These are phyloP conservation scores for Adela reaumurella DNA, from an alignment of 2,888 invertebrate genomes.

Conservation along the genomic window DNA sequence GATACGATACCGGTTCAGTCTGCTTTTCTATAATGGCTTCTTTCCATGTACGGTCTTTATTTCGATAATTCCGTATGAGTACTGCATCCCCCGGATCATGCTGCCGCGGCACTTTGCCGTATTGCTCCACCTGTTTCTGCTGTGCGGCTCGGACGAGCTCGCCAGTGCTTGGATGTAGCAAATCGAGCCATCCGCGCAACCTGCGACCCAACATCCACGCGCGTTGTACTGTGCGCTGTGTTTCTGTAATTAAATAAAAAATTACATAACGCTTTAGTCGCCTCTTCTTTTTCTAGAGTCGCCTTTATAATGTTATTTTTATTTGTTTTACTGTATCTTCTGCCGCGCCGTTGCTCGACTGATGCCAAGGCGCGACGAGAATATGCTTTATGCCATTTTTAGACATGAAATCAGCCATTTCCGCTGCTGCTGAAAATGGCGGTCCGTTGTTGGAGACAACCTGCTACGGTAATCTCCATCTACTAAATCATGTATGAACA, in stretches of 20 bases:
- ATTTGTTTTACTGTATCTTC: too few species aligned
- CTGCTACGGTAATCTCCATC: slow-evolving; percentile 9
- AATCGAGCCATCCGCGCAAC: slow-evolving; percentile 8
- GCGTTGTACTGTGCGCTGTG: too few species aligned
- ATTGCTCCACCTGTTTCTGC: neutral
- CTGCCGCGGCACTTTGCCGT: neutral
- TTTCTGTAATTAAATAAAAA: too few species aligned
- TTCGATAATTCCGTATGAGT: slow-evolving; percentile 2
- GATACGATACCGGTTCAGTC: slow-evolving; percentile 5
- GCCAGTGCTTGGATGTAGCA: slow-evolving; percentile 6
- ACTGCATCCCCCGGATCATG: neutral
- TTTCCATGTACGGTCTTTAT: neutral
- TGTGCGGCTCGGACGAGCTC: slow-evolving; percentile 5
- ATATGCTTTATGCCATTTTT: slow-evolving; percentile 6
- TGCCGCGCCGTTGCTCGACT: slow-evolving; percentile 6
- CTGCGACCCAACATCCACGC: slow-evolving; percentile 4
- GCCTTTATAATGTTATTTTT: slow-evolving; percentile 4
- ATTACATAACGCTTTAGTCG: neutral
- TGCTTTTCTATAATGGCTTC: too few species aligned
- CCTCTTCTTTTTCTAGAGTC: slow-evolving; percentile 6
- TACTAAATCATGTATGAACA: slow-evolving; percentile 7
- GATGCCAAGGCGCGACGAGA: too few species aligned
- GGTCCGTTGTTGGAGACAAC: slow-evolving; percentile 14
- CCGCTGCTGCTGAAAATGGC: slow-evolving; percentile 9
- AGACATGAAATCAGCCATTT: slow-evolving; percentile 7